A percentile compares a stretch with the other conserved stretches of the same genome.
Evolutionary conservation across 2,888 invertebrate genomes (phyloP).

Genomic region (Brachyopa scutellaris): DNA sequence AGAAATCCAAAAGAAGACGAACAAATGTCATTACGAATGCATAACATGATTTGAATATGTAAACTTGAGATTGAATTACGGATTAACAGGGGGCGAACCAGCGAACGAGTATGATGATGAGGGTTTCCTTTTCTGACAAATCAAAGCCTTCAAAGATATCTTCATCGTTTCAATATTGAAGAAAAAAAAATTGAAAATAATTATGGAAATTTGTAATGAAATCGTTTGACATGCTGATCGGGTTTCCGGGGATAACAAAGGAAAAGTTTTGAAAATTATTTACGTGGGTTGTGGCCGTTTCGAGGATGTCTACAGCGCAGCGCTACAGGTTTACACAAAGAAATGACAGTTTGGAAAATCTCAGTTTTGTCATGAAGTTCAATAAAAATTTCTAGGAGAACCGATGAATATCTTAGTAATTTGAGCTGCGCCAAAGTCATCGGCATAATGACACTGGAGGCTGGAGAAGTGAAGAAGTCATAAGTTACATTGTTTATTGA

Average conservation of each 20-base stretch:
- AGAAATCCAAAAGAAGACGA: constrained; percentile 12
- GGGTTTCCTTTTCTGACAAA: constrained; percentile 56
- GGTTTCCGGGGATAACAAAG: constrained; percentile 30
- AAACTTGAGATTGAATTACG: constrained; percentile 66
- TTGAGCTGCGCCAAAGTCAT: neutral
- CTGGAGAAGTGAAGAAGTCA: too few species aligned
- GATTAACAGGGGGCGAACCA: constrained; percentile 49
- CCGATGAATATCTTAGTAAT: neutral
- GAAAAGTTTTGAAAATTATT: constrained; percentile 14
- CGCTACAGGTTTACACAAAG: neutral
- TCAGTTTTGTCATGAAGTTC: neutral
- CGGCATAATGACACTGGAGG: neutral
- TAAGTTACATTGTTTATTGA: too few species aligned
- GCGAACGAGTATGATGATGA: constrained; percentile 18
- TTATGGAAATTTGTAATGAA: constrained; percentile 51
- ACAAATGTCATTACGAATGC: constrained; percentile 64
- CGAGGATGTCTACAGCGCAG: too few species aligned
- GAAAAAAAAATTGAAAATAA: constrained; percentile 11
- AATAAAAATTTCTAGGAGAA: neutral
- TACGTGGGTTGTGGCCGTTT: neutral
- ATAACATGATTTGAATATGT: constrained; percentile 66
- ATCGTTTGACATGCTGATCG: constrained; percentile 53
- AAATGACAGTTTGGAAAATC: too few species aligned
- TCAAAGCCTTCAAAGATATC: constrained; percentile 35
- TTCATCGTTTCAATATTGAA: constrained; percentile 37